Conservation (phyloP, 1,140 invertebrate species). For the Sarcophaga peregrina region DNA sequence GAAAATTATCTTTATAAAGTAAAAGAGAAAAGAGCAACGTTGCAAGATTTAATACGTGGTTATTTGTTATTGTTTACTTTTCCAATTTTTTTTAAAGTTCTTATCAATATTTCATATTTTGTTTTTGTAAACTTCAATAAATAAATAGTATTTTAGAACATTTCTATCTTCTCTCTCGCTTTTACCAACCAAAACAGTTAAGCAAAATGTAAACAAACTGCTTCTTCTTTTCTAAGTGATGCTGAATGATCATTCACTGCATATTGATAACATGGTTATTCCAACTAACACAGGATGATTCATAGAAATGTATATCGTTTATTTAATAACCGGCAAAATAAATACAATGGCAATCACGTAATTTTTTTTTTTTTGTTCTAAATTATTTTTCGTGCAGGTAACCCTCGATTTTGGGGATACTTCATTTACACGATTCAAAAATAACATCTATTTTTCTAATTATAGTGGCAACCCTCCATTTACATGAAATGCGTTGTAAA, state of each 20-base stretch:
- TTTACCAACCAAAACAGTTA: neutral
- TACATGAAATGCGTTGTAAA: too few relatives aligned
- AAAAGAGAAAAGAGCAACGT: neutral
- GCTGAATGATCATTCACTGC: neutral
- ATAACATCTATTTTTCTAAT: too few relatives aligned
- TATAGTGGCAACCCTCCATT: too few relatives aligned
- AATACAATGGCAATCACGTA: too few relatives aligned
- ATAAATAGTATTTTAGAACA: neutral
- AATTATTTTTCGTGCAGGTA: too few relatives aligned
- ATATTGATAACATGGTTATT: neutral
- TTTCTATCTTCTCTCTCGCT: neutral
- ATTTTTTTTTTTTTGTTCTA: too few relatives aligned
- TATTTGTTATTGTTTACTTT: neutral
- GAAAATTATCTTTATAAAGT: too few relatives aligned
- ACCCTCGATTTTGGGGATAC: too few relatives aligned
- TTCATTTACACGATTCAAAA: too few relatives aligned
- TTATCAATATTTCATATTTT: conserved; percentile 7
- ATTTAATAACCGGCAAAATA: too few relatives aligned
- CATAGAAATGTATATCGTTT: too few relatives aligned
- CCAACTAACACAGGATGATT: too few relatives aligned
- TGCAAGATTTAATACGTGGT: conserved; percentile 12
- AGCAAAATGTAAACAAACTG: neutral
- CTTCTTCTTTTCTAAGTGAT: neutral
- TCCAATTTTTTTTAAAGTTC: neutral
- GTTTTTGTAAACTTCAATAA: neutral